Evolutionary conservation across 2,113 vertebrate species (phyloP).

Genomic region (Baryphthengus martii): DNA sequence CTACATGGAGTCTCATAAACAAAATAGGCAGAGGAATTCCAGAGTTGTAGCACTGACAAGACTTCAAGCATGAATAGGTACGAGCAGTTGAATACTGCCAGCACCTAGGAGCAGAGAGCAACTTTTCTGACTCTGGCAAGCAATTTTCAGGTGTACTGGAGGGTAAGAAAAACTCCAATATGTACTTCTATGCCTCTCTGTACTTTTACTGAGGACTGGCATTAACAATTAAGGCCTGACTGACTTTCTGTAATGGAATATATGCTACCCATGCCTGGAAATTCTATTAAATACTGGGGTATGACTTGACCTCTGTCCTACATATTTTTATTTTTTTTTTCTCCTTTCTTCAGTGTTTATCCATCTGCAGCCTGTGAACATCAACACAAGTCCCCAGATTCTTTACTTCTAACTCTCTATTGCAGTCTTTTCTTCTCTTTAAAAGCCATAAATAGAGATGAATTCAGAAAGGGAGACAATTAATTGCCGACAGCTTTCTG

Average conservation of each 20-base stretch:
- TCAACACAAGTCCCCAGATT: not conserved
- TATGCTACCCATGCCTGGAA: not conserved
- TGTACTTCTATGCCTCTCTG: not conserved
- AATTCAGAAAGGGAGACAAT: constrained; percentile 40
- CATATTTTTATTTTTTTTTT: not conserved
- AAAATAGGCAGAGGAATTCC: not conserved
- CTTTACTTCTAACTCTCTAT: not conserved
- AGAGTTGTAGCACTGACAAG: not conserved
- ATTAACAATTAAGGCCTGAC: not conserved
- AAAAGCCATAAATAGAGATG: constrained; percentile 39
- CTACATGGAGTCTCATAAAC: not conserved
- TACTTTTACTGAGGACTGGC: not conserved
- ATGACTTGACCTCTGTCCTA: not conserved
- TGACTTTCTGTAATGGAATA: not conserved
- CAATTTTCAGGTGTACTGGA: not conserved
- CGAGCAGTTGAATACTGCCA: not conserved
- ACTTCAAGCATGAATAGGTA: not conserved
- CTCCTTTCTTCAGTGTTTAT: not conserved
- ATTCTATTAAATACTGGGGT: not conserved
- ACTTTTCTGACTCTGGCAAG: not conserved
- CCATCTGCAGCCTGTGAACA: not conserved
- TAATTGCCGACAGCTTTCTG: constrained; percentile 54
- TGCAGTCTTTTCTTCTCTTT: not conserved
- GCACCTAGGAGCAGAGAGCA: not conserved
- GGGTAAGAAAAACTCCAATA: not conserved